Base-by-base conservation (phyloP, 2,113 vertebrate species). In the Alouatta palliata region DNA sequence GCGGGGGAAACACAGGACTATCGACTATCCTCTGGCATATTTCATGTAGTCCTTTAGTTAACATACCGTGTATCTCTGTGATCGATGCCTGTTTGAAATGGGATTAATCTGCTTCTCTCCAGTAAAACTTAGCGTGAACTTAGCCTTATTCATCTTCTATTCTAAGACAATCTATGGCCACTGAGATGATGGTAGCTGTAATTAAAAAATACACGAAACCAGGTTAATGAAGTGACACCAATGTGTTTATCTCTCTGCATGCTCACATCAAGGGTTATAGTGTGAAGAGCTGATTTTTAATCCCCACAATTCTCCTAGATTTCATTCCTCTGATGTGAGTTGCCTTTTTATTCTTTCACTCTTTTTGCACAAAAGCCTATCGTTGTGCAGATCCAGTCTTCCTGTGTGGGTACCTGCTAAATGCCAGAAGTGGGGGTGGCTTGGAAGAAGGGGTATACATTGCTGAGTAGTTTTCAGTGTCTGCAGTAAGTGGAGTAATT, bases 31-130 rank as follows among this genome's bases (percentile, higher is more conserved):
- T 47, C 82, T 43, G 52, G 71, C 73, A 75, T 91, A 86, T 83
- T 95, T 94, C 87, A 87, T 54, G 79, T 94, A 90, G 79, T 92
- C 95, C 93, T 96, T 95, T 97, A 94, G 87, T 97, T 98, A 95
- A 91, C 95, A 92, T 97, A 97, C 96, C 43, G 49, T 93, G 90
- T 80, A 85, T 82, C 85, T 73, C 66, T 37, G 81, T 96, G 97
- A 97, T 97, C 49, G 75, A 94, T 96, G 94, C 73, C 92, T 87
- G 68, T 84, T 97, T 95, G 96, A 93, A 97, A 95, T 80, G 77
- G 75, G 92, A 95, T 97, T 97, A 95, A 94, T 92, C 90, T 93
- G 85, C 71, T 92, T 79, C 75, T 95, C 79, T 82, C 54, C 58
- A 80, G 82, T 58, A 83, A 94, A 93, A 96, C 96, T 96, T 88